These are phyloP conservation scores for Hephaestus fuliginosus DNA, from an alignment of 2,797 vertebrate genomes.

Conservation along the genomic window DNA sequence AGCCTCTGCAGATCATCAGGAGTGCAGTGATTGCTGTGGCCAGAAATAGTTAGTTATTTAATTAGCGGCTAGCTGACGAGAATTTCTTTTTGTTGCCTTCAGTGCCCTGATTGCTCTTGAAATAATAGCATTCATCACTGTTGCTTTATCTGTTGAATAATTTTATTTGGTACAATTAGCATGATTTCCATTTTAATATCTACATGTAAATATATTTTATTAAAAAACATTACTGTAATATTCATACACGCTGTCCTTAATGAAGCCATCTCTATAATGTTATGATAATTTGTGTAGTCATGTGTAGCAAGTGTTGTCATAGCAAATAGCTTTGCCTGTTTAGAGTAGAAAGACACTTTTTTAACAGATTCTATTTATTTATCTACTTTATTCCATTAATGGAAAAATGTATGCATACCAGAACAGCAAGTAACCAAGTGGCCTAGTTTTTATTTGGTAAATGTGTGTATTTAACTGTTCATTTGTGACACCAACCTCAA, in stretches of 20 bases:
- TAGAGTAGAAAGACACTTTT: constrained; percentile 47
- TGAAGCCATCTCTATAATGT: constrained; percentile 36
- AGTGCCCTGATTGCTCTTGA: constrained; percentile 10
- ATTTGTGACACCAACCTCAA: background rate
- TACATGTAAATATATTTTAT: constrained; percentile 50
- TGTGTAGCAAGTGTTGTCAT: constrained; percentile 58
- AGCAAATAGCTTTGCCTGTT: constrained; percentile 52
- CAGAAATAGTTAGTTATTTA: constrained; percentile 27
- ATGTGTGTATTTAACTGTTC: constrained; percentile 12
- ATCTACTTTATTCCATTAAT: constrained; percentile 44
- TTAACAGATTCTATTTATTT: constrained; percentile 50
- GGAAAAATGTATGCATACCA: constrained; percentile 8
- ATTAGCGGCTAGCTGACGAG: constrained; percentile 36
- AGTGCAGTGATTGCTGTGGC: constrained; percentile 27
- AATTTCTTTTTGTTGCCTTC: constrained; percentile 39
- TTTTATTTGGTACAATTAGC: constrained; percentile 32
- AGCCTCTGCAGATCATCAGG: constrained; percentile 19
- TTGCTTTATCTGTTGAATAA: constrained; percentile 25
- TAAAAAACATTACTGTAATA: constrained; percentile 39
- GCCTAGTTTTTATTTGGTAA: constrained; percentile 5
- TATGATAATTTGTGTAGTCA: constrained; percentile 59
- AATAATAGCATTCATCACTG: constrained; percentile 26
- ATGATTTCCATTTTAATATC: constrained; percentile 40
- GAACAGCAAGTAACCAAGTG: constrained; percentile 6
- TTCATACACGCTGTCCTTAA: constrained; percentile 37